phyloP scores from a whole-genome alignment of 2,797 vertebrate genomes.

The Balearica regulorum region DNA sequence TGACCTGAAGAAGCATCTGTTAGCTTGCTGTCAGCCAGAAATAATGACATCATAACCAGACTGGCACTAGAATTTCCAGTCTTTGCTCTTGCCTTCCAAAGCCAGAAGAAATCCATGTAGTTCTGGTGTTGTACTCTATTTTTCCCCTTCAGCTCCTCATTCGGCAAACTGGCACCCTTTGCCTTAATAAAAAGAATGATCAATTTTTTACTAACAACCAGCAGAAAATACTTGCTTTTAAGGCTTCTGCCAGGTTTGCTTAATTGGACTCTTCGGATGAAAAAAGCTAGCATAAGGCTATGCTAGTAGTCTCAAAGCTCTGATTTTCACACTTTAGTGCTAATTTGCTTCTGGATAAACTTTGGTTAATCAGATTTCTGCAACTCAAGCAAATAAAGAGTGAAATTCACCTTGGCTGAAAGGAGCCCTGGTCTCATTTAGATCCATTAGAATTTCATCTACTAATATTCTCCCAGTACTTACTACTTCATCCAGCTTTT shows the following conservation, averaged over 20 bases:
- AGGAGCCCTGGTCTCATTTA: neutral
- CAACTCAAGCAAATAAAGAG: neutral
- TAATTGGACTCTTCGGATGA: neutral
- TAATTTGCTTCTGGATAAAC: conserved; percentile 10
- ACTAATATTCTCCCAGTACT: neutral
- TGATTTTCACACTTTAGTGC: conserved; percentile 7
- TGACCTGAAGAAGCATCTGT: conserved; percentile 1
- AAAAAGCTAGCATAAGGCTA: neutral
- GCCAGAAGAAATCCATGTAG: neutral
- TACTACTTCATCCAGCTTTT: neutral
- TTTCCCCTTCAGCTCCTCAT: neutral
- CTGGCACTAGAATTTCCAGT: neutral
- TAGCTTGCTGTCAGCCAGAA: neutral
- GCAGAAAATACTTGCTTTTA: neutral
- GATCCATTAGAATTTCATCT: neutral
- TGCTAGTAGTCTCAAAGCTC: neutral
- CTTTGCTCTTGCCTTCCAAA: neutral
- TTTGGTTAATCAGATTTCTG: conserved; percentile 29
- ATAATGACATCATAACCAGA: neutral
- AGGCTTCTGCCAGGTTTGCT: neutral
- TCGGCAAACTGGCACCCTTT: neutral
- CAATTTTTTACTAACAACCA: neutral
- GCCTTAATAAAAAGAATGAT: neutral
- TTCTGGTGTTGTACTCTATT: neutral
- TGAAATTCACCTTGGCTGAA: neutral